A percentile compares a stretch with the other conserved stretches of the same genome.
Evolutionary conservation across 1,140 invertebrate genomes (phyloP).

Genomic region (Rhyzopertha dominica): DNA sequence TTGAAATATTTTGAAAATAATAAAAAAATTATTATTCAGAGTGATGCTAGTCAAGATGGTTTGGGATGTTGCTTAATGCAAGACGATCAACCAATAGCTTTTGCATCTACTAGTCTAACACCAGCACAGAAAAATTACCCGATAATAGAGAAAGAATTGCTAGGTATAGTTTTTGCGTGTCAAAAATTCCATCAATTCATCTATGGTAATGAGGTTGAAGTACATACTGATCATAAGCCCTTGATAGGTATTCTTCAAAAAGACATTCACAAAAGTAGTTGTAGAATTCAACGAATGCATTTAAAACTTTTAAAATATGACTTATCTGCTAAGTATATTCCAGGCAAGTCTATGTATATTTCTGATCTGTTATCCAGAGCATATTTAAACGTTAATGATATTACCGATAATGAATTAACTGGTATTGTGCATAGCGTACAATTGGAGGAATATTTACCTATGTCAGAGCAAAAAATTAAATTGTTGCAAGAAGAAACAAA

Average conservation of each 20-base stretch:
- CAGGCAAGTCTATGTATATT: conserved; percentile 32
- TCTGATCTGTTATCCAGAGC: conserved; percentile 36
- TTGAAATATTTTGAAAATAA: conserved; percentile 29
- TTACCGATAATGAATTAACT: conserved; percentile 17
- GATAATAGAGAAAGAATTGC: conserved; percentile 25
- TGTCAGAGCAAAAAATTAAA: conserved; percentile 1
- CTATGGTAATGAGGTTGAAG: conserved; percentile 21
- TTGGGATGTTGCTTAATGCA: conserved; percentile 27
- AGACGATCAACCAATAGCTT: conserved; percentile 39
- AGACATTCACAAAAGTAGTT: conserved; percentile 36
- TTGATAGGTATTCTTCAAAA: conserved; percentile 40
- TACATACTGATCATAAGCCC: conserved; percentile 30
- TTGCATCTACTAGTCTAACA: conserved; percentile 31
- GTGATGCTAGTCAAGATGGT: conserved; percentile 36
- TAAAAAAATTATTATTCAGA: conserved; percentile 29
- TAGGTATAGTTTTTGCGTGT: conserved; percentile 27
- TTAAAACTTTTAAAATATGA: conserved; percentile 42
- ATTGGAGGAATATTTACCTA: conserved; percentile 12
- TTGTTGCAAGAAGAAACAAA: conserved; percentile 8
- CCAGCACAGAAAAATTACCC: conserved; percentile 30
- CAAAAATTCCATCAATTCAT: conserved; percentile 26
- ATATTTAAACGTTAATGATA: conserved; percentile 8
- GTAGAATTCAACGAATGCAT: conserved; percentile 44
- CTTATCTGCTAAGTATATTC: conserved; percentile 29
- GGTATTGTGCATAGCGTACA: too few relatives aligned